Evolutionary conservation across 2,113 vertebrate genomes (phyloP).

Genomic region (Paratilapia polleni): DNA sequence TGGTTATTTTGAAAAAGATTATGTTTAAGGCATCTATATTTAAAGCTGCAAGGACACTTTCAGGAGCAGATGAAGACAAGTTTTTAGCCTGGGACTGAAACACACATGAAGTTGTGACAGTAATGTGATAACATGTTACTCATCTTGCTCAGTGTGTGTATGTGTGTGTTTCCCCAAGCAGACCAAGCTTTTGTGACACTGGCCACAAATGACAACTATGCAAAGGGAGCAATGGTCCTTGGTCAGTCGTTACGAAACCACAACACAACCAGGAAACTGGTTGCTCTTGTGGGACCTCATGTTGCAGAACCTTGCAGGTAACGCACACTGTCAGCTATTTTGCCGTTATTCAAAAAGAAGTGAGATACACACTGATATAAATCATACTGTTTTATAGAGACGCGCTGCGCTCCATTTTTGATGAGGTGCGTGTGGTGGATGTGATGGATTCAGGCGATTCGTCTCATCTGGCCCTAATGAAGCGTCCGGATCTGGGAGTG

Average conservation of each 20-base stretch:
- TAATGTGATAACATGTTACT: neutral
- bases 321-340: neutral
- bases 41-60: neutral
- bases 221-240: conserved; percentile 94
- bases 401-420: conserved; percentile 85
- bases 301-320: conserved; percentile 84
- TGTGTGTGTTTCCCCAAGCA: conserved; percentile 63
- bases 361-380: neutral
- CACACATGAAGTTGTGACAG: neutral
- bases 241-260: conserved; percentile 89
- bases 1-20: neutral
- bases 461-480: conserved; percentile 92
- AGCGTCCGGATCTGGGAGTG: conserved; percentile 92
- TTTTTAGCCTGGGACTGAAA: neutral
- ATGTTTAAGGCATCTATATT: accelerated
- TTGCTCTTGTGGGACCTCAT: conserved; percentile 87
- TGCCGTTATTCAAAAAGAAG: neutral
- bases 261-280: conserved; percentile 87
- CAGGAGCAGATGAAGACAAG: accelerated
- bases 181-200: conserved; percentile 97
- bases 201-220: conserved; percentile 93
- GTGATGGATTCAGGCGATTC: conserved; percentile 91
- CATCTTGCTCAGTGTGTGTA: neutral
- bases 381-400: conserved; percentile 72
- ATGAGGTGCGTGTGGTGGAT: conserved; percentile 89